Evolutionary conservation across 2,113 vertebrate species (phyloP), one percentile per base, ranked within the genome.

Genomic region (Elachura formosa): DNA sequence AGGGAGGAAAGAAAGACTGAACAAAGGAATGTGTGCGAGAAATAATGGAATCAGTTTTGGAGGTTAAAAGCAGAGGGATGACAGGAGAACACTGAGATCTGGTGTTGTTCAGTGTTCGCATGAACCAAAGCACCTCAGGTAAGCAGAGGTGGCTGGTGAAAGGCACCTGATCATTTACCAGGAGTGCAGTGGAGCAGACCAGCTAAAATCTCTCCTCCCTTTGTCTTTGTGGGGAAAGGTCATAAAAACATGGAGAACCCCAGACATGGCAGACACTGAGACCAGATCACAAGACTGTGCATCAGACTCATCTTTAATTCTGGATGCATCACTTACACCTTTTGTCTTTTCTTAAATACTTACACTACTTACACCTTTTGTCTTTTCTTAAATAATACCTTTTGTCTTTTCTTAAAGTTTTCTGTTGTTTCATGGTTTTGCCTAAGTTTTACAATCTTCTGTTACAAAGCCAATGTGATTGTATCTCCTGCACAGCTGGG

Each of bases 401-500:
- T 72, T 78, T 71, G 40, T 69, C 20, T 63, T 89, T 46, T 9
- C 75, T 45, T n/a, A 18, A 83, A 87, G 38, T 95, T 96, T 90
- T 78, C 74, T 78, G 38, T 61, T 90, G 80, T 68, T 92, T 34
- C 18, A 20, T 43, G 82, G 49, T 83, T 94, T 80, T 41, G 26
- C 31, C 40, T 8, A 58, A 78, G 54, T 87, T 96, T 88, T 94
- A 82, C 73, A 76, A 38, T 77, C 74, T 80, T 28, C 90, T 59
- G 21, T 74, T 88, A 76, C 81, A 85, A 94, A 69, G 79, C 68
- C 45, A 55, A 81, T 23, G 26, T 61, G 77, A 59, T 54, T 67
- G 69, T 41, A 94, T 89, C 85, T 96, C 62, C 86, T 64, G 93
- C 95, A 89, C 94, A 96, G 96, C 92, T 87, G 93, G 96, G 62